Evolutionary conservation across 2,888 invertebrate species (phyloP).

Genomic region (Chirona hameri): DNA sequence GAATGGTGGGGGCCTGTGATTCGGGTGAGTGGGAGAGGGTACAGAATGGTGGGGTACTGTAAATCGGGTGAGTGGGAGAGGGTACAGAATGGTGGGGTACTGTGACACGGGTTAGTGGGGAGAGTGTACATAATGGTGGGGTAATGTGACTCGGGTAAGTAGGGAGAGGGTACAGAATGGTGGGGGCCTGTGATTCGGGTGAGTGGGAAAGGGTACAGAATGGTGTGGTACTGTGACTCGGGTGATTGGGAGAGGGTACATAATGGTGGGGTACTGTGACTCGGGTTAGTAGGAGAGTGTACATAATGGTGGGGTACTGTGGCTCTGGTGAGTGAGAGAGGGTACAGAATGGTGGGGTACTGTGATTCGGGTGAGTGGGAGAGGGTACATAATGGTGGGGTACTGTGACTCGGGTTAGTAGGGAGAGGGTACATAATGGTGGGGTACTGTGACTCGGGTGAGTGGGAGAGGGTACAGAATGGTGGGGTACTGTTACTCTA

Average conservation of each 20-base stretch:
- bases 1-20: background rate
- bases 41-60: background rate
- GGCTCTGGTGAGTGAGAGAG: background rate
- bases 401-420: background rate
- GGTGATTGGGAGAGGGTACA: background rate
- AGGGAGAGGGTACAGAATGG: background rate
- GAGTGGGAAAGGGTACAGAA: background rate
- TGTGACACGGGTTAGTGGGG: background rate
- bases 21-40: background rate
- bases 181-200: background rate
- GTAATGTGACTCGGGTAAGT: background rate
- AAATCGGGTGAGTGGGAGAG: background rate
- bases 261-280: background rate
- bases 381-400: too few species aligned
- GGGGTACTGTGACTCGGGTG: background rate
- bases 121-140: too few species aligned
- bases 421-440: background rate
- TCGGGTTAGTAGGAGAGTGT: background rate
- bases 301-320: background rate
- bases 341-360: background rate
- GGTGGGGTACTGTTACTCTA: too few species aligned
- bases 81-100: background rate
- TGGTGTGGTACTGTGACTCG: background rate
- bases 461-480: background rate
- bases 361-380: background rate